Evolutionary conservation across 1,140 invertebrate species (phyloP).

Genomic region (Drosophila chauvacae): DNA sequence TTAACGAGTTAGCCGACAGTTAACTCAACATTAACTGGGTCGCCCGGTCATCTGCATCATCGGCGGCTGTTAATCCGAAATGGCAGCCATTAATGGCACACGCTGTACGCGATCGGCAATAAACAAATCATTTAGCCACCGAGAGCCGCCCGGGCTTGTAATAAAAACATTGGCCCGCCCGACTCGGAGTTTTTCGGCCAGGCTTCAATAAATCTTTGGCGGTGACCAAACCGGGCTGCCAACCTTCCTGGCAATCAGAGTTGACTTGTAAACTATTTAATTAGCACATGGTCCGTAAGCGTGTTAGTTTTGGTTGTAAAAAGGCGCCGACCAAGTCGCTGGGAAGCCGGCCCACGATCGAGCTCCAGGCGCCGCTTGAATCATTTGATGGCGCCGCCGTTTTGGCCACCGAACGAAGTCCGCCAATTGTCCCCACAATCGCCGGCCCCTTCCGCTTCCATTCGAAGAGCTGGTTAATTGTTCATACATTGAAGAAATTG

Average conservation of each 20-base stretch:
- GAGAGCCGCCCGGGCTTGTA: constrained; percentile 51
- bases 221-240: constrained; percentile 33
- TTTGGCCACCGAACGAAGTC: constrained; percentile 26
- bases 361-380: constrained; percentile 58
- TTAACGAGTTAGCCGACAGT: constrained; percentile 43
- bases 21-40: constrained; percentile 61
- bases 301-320: constrained; percentile 80
- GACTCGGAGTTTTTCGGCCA: constrained; percentile 28
- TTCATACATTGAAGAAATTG: constrained; percentile 65
- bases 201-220: constrained; percentile 57
- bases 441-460: constrained; percentile 13
- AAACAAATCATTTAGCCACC: constrained; percentile 74
- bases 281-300: constrained; percentile 71
- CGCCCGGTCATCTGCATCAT: constrained; percentile 49
- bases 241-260: constrained; percentile 62
- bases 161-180: constrained; percentile 35
- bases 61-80: constrained; percentile 61
- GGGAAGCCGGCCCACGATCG: constrained; percentile 63
- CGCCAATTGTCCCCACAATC: constrained; percentile 30
- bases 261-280: constrained; percentile 81
- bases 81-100: constrained; percentile 74
- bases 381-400: constrained; percentile 77
- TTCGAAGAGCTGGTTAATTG: constrained; percentile 59
- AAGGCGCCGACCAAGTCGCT: constrained; percentile 69
- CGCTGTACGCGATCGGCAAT: constrained; percentile 59